Base-by-base conservation (phyloP, 2,888 invertebrate genomes). In the Eutolmus rufibarbis region DNA sequence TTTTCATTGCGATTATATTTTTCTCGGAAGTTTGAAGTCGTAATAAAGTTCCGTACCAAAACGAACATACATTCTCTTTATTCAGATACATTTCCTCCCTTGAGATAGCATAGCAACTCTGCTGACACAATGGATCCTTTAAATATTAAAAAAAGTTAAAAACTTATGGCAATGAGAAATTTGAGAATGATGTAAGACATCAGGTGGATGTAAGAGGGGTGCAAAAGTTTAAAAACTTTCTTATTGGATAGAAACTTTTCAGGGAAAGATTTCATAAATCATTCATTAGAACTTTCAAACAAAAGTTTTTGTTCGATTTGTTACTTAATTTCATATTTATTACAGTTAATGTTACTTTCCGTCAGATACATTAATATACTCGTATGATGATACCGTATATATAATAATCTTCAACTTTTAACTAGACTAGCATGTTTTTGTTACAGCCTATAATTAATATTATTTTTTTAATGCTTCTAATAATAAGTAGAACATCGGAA, bases 31-130 rank as follows among this genome's bases (percentile, higher is more conserved):
- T 0, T 16, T 46, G 79, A n/a, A 88, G 19, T 74, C 87, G 31
- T 14, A 88, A 28, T 46, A 88, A 79, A 31, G 85, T 37, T 40
- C 87, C 87, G 8, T 40, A 82, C 78, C 81, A 88, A 43, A 82
- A 86, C 14, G 74, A 76, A 14, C 14, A 23, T 40, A 23, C 8
- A 23, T 86, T 66, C 2, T 66, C 31, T 31, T 78, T 56, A 31
- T 86, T 23, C 19, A 76, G 57, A 66, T 77, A 86, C 16, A 86
- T 78, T 57, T 86, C 86, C 12, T 66, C 66, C n/a, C 12, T 46
- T 51, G 23, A 28, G 16, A 46, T 51, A 51, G 16, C 5, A 14
- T 31, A 46, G 14, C 66, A 46, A 28, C 28, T 28, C 43, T 76
- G 37, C 34, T 76, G 34, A 34, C 16, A 34, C 19, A 76, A 19